A percentile compares a stretch with the other conserved stretches of the same genome.
phyloP scores from a whole-genome alignment of 1,140 invertebrate species.

The Drosophila nigromelanica region DNA sequence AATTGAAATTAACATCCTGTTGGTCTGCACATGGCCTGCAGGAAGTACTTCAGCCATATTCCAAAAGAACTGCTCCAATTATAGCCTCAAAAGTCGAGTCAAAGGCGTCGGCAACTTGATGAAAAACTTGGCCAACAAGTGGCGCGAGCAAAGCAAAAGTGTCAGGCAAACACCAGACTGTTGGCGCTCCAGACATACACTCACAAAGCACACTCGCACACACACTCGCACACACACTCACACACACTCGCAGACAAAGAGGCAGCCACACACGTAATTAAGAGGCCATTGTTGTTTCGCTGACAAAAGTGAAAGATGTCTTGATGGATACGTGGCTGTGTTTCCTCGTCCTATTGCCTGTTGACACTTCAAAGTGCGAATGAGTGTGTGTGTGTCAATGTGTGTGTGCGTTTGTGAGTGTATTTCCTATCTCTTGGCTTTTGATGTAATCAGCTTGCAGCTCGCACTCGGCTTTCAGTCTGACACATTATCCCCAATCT shows the following conservation, averaged over 20 bases:
- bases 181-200: conserved; percentile 46
- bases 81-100: conserved; percentile 58
- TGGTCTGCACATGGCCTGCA: conserved; percentile 40
- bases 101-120: conserved; percentile 41
- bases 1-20: conserved; percentile 82
- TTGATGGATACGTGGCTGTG: conserved; percentile 73
- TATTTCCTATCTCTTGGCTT: conserved; percentile 33
- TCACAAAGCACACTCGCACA: conserved; percentile 29
- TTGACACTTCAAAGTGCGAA: conserved; percentile 82
- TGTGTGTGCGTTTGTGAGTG: conserved; percentile 30
- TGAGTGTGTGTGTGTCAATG: conserved; percentile 27
- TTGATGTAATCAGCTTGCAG: conserved; percentile 75
- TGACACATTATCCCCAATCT: conserved; percentile 81
- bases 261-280: conserved; percentile 73
- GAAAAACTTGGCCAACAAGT: conserved; percentile 64
- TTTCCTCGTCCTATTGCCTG: conserved; percentile 55
- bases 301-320: conserved; percentile 83
- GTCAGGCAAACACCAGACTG: conserved; percentile 73
- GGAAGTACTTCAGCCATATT: conserved; percentile 41
- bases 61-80: conserved; percentile 59
- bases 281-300: conserved; percentile 84
- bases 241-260: conserved; percentile 28
- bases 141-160: conserved; percentile 68
- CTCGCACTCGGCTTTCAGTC: conserved; percentile 34
- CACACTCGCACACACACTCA: conserved; percentile 11